These are phyloP conservation scores for Vimba vimba DNA, from an alignment of 2,113 vertebrate genomes.

Conservation along the genomic window DNA sequence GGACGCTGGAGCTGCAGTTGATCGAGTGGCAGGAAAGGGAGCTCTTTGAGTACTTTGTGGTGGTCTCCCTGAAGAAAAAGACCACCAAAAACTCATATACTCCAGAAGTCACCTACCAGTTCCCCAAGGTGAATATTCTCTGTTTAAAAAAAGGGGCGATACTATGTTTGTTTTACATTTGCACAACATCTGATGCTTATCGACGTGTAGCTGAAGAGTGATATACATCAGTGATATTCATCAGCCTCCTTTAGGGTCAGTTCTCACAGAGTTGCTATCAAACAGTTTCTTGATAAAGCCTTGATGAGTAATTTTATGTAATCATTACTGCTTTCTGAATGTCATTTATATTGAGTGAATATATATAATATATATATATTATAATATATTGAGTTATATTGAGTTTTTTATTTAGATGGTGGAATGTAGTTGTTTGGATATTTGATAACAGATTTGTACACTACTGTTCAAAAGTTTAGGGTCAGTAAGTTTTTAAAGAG, in stretches of 20 bases:
- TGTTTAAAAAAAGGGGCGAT: not conserved
- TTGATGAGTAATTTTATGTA: slow-evolving; percentile 28
- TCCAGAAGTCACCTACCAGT: slow-evolving; percentile 97
- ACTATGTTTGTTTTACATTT: not conserved
- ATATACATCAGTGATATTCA: not conserved
- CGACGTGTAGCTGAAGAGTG: not conserved
- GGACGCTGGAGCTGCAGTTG: slow-evolving; percentile 95
- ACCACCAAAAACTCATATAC: slow-evolving; percentile 91
- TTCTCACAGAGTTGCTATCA: not conserved
- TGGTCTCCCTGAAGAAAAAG: slow-evolving; percentile 96
- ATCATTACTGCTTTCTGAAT: slow-evolving; percentile 20
- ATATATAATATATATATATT: too few species aligned
- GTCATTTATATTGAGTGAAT: slow-evolving; percentile 10
- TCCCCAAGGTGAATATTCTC: slow-evolving; percentile 87
- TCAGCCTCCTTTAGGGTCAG: not conserved
- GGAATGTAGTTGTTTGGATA: not conserved
- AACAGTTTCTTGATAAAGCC: not conserved
- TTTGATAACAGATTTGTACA: not conserved
- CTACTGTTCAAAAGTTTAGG: not conserved
- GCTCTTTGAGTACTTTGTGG: slow-evolving; percentile 97
- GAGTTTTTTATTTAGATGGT: slow-evolving; percentile 3
- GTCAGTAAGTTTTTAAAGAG: not conserved
- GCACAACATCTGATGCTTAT: not conserved
- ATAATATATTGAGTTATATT: too few species aligned
- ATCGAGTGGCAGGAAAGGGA: slow-evolving; percentile 99